phyloP scores from a whole-genome alignment of 2,113 vertebrate species.

The Mormyrus iriodes region DNA sequence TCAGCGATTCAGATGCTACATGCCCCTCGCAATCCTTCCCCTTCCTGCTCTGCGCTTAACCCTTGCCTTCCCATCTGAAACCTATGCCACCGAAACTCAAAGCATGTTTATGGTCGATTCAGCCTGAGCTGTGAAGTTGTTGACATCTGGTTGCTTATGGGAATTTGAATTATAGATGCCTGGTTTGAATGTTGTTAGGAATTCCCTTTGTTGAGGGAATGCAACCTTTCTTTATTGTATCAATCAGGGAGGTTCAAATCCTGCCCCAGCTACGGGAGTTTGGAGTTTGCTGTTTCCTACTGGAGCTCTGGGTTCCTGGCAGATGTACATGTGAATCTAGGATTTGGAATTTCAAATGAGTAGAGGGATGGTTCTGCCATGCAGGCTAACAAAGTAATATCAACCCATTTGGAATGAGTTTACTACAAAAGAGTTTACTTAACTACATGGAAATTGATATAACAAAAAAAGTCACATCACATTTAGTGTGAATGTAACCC shows the following conservation, averaged over 20 bases:
- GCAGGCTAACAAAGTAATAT: background rate
- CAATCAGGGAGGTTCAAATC: background rate
- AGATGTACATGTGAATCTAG: background rate
- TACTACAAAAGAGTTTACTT: background rate
- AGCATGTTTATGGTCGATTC: background rate
- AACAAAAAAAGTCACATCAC: background rate
- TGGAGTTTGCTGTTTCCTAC: background rate
- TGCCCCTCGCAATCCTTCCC: background rate
- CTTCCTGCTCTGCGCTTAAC: background rate
- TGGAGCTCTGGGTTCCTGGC: background rate
- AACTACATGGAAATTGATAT: background rate
- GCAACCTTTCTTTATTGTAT: background rate
- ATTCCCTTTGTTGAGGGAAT: slow-evolving; percentile 16
- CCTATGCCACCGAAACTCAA: background rate
- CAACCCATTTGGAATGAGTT: background rate
- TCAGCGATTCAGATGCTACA: slow-evolving; percentile 22
- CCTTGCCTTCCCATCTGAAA: background rate
- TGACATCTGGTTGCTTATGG: background rate
- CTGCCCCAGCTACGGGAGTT: background rate
- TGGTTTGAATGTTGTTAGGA: background rate
- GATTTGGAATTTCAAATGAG: background rate
- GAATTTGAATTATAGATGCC: slow-evolving; percentile 17
- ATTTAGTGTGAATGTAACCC: too few relatives aligned
- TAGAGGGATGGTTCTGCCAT: background rate
- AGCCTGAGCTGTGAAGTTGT: background rate